Conservation (phyloP, 2,888 invertebrate species). For the Aphodius sticticus region DNA sequence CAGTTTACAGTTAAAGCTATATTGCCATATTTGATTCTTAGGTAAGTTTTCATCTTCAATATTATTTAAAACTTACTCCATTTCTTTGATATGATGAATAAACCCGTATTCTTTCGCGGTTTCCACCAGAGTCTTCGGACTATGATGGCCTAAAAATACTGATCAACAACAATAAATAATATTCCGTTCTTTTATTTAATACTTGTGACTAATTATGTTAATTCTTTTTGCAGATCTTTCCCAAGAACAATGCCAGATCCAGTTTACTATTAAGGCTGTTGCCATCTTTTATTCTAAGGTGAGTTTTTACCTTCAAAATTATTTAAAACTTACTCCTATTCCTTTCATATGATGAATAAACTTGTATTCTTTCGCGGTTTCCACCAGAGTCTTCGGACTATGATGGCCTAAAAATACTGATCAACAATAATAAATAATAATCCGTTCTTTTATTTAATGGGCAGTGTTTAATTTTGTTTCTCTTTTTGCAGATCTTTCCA, state of each 20-base stretch:
- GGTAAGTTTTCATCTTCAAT: slow-evolving; percentile 10
- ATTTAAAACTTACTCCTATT: slow-evolving; percentile 10
- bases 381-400: slow-evolving; percentile 62
- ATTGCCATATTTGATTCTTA: not conserved
- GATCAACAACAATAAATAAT: slow-evolving; percentile 14
- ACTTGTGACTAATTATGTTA: not conserved
- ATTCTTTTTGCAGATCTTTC: not conserved
- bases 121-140: slow-evolving; percentile 64
- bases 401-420: slow-evolving; percentile 59
- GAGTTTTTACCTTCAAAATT: slow-evolving; percentile 5
- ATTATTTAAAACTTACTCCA: slow-evolving; percentile 8
- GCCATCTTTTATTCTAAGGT: not conserved
- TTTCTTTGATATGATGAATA: slow-evolving; percentile 60
- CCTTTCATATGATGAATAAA: slow-evolving; percentile 61
- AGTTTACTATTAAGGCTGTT: too few relatives aligned
- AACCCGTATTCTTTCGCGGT: slow-evolving; percentile 69
- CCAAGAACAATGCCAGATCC: not conserved
- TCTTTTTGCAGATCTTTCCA: not conserved
- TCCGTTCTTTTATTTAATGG: not conserved
- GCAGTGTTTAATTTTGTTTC: not conserved
- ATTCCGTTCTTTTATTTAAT: not conserved
- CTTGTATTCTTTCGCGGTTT: slow-evolving; percentile 71
- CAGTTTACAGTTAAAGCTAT: too few relatives aligned
- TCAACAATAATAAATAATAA: not conserved
- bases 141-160: slow-evolving; percentile 60